Evolutionary conservation across 2,888 invertebrate genomes (phyloP).

Genomic region (Fissipunctia ypsillon): DNA sequence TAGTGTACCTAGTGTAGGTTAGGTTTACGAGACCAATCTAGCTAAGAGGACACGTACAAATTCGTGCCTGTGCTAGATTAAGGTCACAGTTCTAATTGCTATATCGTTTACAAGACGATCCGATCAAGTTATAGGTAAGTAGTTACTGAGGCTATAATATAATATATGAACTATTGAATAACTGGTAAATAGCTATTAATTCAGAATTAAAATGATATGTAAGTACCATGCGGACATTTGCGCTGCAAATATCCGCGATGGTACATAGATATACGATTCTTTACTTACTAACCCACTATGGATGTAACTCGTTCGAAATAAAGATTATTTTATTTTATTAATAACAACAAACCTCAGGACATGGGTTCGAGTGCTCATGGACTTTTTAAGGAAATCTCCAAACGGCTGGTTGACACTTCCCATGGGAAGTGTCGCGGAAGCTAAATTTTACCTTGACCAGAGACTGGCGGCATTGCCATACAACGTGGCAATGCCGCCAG

Average conservation of each 20-base stretch:
- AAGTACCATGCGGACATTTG: no score
- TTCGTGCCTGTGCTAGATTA: not conserved
- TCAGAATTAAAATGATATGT: not conserved
- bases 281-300: no score
- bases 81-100: not conserved
- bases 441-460: not conserved
- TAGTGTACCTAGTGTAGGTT: not conserved
- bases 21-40: not conserved
- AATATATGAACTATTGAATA: not conserved
- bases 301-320: no score
- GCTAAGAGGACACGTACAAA: slow-evolving; percentile 1
- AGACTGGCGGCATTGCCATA: not conserved
- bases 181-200: not conserved
- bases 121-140: not conserved
- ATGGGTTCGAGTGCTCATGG: not conserved
- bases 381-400: not conserved
- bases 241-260: no score
- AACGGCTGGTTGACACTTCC: not conserved
- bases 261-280: no score
- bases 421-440: not conserved
- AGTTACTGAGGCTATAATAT: not conserved
- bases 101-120: not conserved
- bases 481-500: not conserved
- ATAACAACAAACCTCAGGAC: not conserved
- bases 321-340: no score